Base-by-base conservation (phyloP, 2,888 invertebrate species). In the Melieria omissa region DNA sequence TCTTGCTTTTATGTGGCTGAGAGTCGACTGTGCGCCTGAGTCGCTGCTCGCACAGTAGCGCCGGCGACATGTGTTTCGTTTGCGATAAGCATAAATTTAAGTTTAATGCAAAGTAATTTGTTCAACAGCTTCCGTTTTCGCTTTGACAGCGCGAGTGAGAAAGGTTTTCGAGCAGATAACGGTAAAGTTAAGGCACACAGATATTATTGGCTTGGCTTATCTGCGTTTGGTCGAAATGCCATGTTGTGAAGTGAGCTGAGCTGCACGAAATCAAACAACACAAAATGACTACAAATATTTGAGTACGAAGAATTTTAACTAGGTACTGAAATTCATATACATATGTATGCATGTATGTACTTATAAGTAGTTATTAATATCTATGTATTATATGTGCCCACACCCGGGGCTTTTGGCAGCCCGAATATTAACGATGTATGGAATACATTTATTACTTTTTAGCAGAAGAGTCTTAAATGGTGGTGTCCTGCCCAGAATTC, bases 71-170 rank as follows among this genome's bases (percentile, higher is more conserved):
- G 73, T 74, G 74, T 74, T 74, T 61, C 67, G 55, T 65, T 2
- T 65, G 63, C 65, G 75, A 74, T 72, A 75, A 74, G 72, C 70
- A 60, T 63, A 63, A 63, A 72, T 61, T 63, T 64, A 71, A 71
- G 62, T 73, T 73, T 62, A 69, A 73, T 73, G 70, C 52, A 71
- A 68, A 73, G 74, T 74, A 77, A 79, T 78, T 78, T 78, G 76
- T 76, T 79, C 74, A 78, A 75, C 78, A 77, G 78, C 78, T 78
- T 77, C 78, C 74, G 78, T 77, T 75, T 74, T 69, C 44, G 29
- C 29, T 29, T 29, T 29, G 29, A 29, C 29, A 29, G 29, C 29
- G 29, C 29, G 29, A 29, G 29, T 29, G 29, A 29, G 29, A 29
- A 29, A 29, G 14, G 10, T 57, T n/a, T n/a, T 12, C 9, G 57